Conservation (phyloP, 2,113 vertebrate species). For the Podarcis cretensis region DNA sequence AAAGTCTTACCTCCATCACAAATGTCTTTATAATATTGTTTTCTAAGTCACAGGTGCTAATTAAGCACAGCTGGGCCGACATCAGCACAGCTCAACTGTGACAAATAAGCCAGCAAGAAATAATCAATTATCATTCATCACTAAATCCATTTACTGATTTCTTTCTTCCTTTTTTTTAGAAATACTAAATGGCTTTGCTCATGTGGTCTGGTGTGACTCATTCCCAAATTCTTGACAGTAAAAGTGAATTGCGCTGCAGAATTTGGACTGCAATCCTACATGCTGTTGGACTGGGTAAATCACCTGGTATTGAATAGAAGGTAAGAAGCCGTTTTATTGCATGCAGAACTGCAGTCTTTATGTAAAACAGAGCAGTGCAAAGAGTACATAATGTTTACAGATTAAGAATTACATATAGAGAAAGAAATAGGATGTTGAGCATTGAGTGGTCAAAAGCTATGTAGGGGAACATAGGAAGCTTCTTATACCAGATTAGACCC, state of each 20-base stretch:
- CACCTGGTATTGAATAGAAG: not conserved
- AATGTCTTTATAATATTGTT: conserved; percentile 60
- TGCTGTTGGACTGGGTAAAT: not conserved
- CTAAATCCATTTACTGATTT: conserved; percentile 57
- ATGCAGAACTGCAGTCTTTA: not conserved
- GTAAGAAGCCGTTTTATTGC: not conserved
- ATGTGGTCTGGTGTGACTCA: not conserved
- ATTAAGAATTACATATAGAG: not conserved
- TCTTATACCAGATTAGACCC: no score
- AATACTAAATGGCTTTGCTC: conserved; percentile 44
- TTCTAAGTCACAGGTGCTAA: conserved; percentile 57
- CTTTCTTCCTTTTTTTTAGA: conserved; percentile 2
- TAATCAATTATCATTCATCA: conserved; percentile 66
- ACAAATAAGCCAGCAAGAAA: conserved; percentile 62
- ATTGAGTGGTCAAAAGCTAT: not conserved
- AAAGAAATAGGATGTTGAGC: not conserved
- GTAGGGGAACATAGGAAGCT: no score
- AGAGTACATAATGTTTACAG: not conserved
- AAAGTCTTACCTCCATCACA: conserved; percentile 45
- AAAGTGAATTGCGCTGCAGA: not conserved
- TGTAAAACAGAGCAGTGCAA: not conserved
- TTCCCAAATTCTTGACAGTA: conserved; percentile 27
- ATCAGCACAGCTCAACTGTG: conserved; percentile 48
- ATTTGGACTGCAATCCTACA: not conserved
- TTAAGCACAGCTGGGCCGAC: conserved; percentile 59